Evolutionary conservation across 2,113 vertebrate genomes (phyloP).

Genomic region (Sceloporus undulatus): DNA sequence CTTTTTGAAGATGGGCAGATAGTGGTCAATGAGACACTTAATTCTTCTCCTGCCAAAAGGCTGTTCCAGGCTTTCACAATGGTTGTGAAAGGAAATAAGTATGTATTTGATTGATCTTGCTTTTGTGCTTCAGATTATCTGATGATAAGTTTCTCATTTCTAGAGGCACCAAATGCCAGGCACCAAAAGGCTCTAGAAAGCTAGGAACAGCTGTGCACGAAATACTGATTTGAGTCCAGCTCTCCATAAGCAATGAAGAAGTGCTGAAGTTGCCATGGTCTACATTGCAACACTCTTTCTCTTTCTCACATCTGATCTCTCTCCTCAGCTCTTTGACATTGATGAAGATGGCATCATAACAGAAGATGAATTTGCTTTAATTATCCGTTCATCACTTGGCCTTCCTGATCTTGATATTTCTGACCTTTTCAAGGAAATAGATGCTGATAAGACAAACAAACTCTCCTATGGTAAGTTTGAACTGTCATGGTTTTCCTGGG

Average conservation of each 20-base stretch:
- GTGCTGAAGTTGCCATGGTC: background rate
- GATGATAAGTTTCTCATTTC: no score
- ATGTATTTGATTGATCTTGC: no score
- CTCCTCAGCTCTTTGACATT: constrained; percentile 89
- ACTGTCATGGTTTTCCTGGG: background rate
- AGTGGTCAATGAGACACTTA: no score
- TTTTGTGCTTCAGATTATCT: no score
- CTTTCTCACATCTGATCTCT: background rate
- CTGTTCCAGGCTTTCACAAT: no score
- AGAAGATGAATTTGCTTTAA: constrained; percentile 85
- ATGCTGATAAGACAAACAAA: constrained; percentile 83
- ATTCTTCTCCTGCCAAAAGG: no score
- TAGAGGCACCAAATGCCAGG: background rate
- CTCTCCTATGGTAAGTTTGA: constrained; percentile 90
- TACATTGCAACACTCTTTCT: background rate
- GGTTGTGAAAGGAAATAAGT: no score
- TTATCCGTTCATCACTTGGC: constrained; percentile 90
- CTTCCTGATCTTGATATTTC: constrained; percentile 88
- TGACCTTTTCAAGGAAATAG: constrained; percentile 91
- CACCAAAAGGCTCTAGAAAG: background rate
- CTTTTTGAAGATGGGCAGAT: background rate
- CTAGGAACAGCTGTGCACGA: background rate
- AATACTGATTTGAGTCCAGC: background rate
- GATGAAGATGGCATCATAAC: constrained; percentile 92
- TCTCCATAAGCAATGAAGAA: background rate